Evolutionary conservation across 2,113 vertebrate species (phyloP), one percentile per base, ranked within the genome.

Genomic region (Syrmaticus mikado): DNA sequence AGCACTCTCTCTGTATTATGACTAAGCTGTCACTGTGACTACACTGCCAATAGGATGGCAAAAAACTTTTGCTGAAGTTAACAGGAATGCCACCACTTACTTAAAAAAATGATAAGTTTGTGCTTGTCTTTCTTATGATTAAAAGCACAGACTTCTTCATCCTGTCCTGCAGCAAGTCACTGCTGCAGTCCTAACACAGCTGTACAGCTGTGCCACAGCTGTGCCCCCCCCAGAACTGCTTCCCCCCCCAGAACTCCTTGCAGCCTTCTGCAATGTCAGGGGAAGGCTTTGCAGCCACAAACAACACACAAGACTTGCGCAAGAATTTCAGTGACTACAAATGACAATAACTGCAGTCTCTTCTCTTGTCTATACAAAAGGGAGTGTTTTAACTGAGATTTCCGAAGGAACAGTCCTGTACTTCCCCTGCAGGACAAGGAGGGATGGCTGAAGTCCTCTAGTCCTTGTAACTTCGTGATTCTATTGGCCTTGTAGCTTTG

Each of bases 391-490:
- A 87, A 74, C 71, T 10, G 18, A 32, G 14, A 17, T 81, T 91
- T 92, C 72, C 57, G 38, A 68, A 55, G 52, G 38, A 13, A 60
- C 65, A 81, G 73, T 21, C 3, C 40, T 6, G 38, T 40, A 5
- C 18, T 90, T 70, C 83, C 83, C 79, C 79, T 87, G 80, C 1
- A 70, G 77, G 20, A 18, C 62, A 61, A 74, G 76, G 61, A 87
- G 61, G 82, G 61, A 53, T 0, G 0, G 30, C 82, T 95, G 96
- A 87, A 81, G 91, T 95, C 90, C 84, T 92, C 72, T 50, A 64
- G 41, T 95, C 79, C 92, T 81, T 62, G 57, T 52, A 87, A 85
- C 77, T 92, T 94, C 93, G 85, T 89, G 79, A 65, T 95, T 89
- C 87, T 62, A 88, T 40, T 76, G 92, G 90, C 79, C 93, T 82